Conservation (phyloP, 2,113 vertebrate species). For the Eupsittula cactorum region DNA sequence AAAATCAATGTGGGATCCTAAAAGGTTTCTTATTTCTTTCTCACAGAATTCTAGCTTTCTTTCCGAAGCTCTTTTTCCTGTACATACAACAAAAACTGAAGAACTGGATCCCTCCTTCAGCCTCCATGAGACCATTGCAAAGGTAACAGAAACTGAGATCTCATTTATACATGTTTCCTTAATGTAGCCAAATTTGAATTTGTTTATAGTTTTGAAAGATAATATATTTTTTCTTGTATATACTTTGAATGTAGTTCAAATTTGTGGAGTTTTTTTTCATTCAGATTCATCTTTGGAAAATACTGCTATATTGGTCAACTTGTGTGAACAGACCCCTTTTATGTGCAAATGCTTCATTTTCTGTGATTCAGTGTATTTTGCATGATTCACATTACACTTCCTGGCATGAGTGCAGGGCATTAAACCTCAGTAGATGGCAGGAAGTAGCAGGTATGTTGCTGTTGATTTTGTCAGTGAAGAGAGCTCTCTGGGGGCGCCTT, state of each 20-base stretch:
- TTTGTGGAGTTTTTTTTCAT: not conserved
- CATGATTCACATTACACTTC: not conserved
- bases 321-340: not conserved
- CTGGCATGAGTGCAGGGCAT: not conserved
- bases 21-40: constrained; percentile 42
- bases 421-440: not conserved
- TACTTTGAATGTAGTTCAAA: not conserved
- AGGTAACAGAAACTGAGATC: constrained; percentile 79
- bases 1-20: constrained; percentile 54
- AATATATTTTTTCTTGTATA: not conserved
- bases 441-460: not conserved
- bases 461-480: not conserved
- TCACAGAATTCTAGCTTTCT: constrained; percentile 84
- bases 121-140: constrained; percentile 87
- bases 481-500: not conserved
- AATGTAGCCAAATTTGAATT: not conserved
- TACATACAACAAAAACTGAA: constrained; percentile 66
- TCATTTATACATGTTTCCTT: not conserved
- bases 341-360: not conserved
- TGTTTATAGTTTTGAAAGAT: not conserved
- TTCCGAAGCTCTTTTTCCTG: constrained; percentile 83
- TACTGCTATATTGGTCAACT: not conserved
- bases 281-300: not conserved
- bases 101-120: constrained; percentile 85
- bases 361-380: not conserved